Percentiles rank a stretch among this genome's conserved stretches.
These are phyloP conservation scores for Acrossocheilus wenchowensis DNA, from an alignment of 2,797 vertebrate species.

Conservation along the genomic window DNA sequence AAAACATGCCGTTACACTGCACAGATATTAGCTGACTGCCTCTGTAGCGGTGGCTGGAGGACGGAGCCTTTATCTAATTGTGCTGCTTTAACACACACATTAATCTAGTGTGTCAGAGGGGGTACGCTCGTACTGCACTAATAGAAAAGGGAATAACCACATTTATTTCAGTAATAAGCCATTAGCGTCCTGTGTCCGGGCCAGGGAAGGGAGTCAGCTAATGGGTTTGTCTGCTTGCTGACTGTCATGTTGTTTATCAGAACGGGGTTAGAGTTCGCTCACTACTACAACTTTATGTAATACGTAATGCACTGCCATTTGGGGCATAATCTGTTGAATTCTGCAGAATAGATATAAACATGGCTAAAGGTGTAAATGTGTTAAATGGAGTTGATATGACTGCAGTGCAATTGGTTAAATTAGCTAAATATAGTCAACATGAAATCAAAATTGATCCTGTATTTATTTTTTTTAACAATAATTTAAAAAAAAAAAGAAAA, in stretches of 20 bases:
- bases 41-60: constrained; percentile 27
- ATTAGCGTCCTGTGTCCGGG: constrained; percentile 46
- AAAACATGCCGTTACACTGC: constrained; percentile 36
- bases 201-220: constrained; percentile 41
- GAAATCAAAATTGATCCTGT: not conserved
- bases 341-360: not conserved
- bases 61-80: constrained; percentile 32
- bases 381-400: not conserved
- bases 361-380: not conserved
- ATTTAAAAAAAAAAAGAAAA: too few relatives aligned
- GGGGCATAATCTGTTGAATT: constrained; percentile 1
- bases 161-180: constrained; percentile 59
- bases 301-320: not conserved
- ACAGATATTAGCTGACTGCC: constrained; percentile 43
- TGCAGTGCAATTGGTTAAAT: not conserved
- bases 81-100: constrained; percentile 49
- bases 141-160: constrained; percentile 57
- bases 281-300: constrained; percentile 16
- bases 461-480: not conserved
- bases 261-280: constrained; percentile 8
- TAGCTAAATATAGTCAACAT: not conserved
- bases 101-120: constrained; percentile 57
- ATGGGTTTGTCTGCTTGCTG: constrained; percentile 40
- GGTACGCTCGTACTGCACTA: constrained; percentile 34
- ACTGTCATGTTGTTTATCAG: constrained; percentile 37